Evolutionary conservation across 2,888 invertebrate genomes (phyloP), one percentile per base, ranked within the genome.

Genomic region (Yponomeuta cagnagella): DNA sequence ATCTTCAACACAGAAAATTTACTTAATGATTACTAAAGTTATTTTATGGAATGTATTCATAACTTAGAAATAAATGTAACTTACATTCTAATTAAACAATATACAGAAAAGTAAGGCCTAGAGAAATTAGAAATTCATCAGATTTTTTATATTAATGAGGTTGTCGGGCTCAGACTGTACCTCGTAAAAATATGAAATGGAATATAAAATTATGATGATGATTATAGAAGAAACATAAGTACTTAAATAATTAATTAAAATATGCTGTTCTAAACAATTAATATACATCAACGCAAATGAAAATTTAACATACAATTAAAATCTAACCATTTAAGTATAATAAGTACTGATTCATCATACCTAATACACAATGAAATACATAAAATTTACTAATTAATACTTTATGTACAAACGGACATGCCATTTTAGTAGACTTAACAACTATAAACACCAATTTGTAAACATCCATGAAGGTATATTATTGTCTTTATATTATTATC

Each of bases 361-460:
- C 9, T 12, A 10, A 33, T 10, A 10, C 65, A 65, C 33, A 65
- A 12, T 65, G 8, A 65, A 65, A 12, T 33, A 33, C 33, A 30
- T 65, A 65, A 31, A 33, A 31, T 30, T 10, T 30, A 58, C 15
- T 58, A 58, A 65, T 30, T 31, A 65, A 65, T 31, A 43, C 15
- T 43, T 12, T 67, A 67, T 33, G n/a, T 67, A 67, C 67, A 67
- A 37, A 15, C 67, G 67, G n/a, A 52, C 43, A 63, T 5, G 8
- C 3, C 3, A 58, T 67, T 71, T 73, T 71, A 68, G 63, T 76
- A 77, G 76, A 74, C 81, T 81, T 83, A 82, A 76, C 75, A n/a
- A 75, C 81, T 85, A 80, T 76, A 85, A 82, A 88, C 84, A 88
- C 79, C 82, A 76, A 85, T 77, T 85, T 80, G 79, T 84, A 84